Conservation (phyloP, 2,888 invertebrate genomes). For the Choristoneura rosaceana region DNA sequence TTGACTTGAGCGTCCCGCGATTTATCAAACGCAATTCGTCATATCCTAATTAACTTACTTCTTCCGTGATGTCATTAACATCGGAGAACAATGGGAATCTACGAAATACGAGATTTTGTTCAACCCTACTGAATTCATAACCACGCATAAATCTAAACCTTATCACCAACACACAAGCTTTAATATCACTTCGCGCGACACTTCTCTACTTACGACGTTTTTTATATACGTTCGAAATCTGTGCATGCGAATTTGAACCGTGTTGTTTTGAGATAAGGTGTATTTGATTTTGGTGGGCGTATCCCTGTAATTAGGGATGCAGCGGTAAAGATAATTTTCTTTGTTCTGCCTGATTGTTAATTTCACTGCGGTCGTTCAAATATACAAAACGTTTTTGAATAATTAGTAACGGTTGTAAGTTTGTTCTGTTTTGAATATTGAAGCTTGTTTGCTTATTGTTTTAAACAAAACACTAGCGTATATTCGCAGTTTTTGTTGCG, state of each 20-base stretch:
- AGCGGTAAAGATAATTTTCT: slow-evolving; percentile 40
- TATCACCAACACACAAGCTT: slow-evolving; percentile 13
- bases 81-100: slow-evolving; percentile 18
- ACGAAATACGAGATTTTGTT: slow-evolving; percentile 13
- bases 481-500: too few relatives aligned
- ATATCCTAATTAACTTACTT: slow-evolving; percentile 36
- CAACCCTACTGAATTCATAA: slow-evolving; percentile 25
- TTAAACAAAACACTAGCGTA: too few relatives aligned
- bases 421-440: slow-evolving; percentile 1
- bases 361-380: slow-evolving; percentile 27
- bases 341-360: slow-evolving; percentile 38
- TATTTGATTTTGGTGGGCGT: neutral
- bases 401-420: slow-evolving; percentile 14
- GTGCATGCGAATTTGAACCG: slow-evolving; percentile 4
- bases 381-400: slow-evolving; percentile 32
- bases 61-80: slow-evolving; percentile 23
- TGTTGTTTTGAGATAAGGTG: neutral
- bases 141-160: slow-evolving; percentile 10
- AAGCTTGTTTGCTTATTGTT: neutral
- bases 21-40: slow-evolving; percentile 27
- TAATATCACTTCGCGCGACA: neutral
- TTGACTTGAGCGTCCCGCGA: neutral
- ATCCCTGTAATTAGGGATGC: slow-evolving; percentile 33
- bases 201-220: neutral
- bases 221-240: neutral